Evolutionary conservation across 2,888 invertebrate species (phyloP), one percentile per base, ranked within the genome.

Genomic region (Microctonus aethiopoides): DNA sequence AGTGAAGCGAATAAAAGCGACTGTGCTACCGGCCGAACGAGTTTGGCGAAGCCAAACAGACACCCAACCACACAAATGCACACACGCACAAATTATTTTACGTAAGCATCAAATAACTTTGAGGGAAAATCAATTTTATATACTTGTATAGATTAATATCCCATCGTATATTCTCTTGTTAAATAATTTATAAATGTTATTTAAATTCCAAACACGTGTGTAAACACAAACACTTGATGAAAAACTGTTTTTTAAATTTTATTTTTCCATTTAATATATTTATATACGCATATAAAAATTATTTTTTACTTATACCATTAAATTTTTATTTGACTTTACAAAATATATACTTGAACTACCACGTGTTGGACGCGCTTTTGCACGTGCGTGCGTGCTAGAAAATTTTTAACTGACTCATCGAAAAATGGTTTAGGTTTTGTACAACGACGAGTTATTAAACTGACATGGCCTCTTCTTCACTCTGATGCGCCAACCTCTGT

Each of bases 21-120:
- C 16, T 46, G 46, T 46, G 62, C 56, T 39, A 72, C 71, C 64
- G 60, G 73, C 67, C 67, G 73, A 70, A 73, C 73, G 70, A 73
- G 73, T 73, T 73, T 73, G 67, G 64, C 56, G 26, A 41, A 67
- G 65, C 67, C 52, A 68, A n/a, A 51, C 57, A 68, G 56, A 41
- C 32, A 13, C 46, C 46, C 16, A 46, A 54, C 26, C 34, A 57
- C 61, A 32, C 24, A 13, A 62, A 41, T 46, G 51, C 46, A 46
- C 71, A 32, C 51, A 64, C 20, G 46, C 51, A 60, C 68, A 39
- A 65, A 46, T 16, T 46, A 46, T 20, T 46, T 46, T 20, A 46
- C 7, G 20, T n/a, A 46, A 46, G 20, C 20, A 16, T 46, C 46
- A 9, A n/a, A 16, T 20, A 46, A 46, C 5, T n/a, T 39, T 1